Base-by-base conservation (phyloP, 2,888 invertebrate species). In the Pycnomerus fuliginosus region DNA sequence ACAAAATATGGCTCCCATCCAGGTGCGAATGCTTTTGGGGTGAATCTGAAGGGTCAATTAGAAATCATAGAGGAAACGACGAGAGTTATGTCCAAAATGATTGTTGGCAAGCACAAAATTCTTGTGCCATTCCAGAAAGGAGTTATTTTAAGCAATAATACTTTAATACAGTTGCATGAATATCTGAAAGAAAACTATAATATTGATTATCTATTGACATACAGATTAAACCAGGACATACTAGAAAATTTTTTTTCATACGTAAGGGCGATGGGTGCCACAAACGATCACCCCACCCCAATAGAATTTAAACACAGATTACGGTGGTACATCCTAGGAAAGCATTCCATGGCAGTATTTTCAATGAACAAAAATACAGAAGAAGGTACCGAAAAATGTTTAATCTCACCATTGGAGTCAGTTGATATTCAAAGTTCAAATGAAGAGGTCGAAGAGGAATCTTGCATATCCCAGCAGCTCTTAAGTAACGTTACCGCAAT, bases 61-160 rank as follows among this genome's bases (percentile, higher is more conserved):
- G 10, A 28, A 15, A 13, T 52, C 22, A 15, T 60, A 69, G 33
- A 56, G 56, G 39, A 76, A 68, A 31, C 31, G 3, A 3, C 31
- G 2, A 16, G 7, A 3, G 7, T 31, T 3, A 16, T 31, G 8
- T 31, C 28, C 28, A 28, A 28, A 13, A 27, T 28, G 2, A 13
- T 7, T 36, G 28, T 28, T 3, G 28, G 28, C 2, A 28, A 2
- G 5, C 28, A 28, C 12, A 28, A 28, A 28, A 11, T 13, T 2
- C 11, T 28, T 7, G 3, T 28, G 7, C 28, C 11, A 3, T 28
- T 28, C 5, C 28, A 28, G 12, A 28, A 28, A 7, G 11, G 28
- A 8, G 12, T 28, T 3, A 2, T 28, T 7, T 7, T 28, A 2
- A 28, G 28, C 5, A 28, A 28, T 28, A 2, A 2, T 2, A 11